Conservation (phyloP, 2,113 vertebrate genomes). For the Mungos mungo region DNA sequence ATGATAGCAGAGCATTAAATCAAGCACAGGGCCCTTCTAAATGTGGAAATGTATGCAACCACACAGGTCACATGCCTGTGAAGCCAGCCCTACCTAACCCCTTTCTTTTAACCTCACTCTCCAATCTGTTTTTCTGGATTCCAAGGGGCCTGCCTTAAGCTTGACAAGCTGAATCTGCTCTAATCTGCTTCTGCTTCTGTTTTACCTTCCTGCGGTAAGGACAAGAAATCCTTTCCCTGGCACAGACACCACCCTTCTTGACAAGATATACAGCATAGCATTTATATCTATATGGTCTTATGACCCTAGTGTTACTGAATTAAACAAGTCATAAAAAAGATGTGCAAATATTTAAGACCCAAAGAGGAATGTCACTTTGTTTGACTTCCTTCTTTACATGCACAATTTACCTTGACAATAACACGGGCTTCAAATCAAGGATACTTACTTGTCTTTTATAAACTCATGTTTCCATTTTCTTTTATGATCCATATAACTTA, state of each 20-base stretch:
- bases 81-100: not conserved
- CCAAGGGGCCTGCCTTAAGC: not conserved
- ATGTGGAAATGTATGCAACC: not conserved
- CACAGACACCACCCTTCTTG: not conserved
- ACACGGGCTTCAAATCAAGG: not conserved
- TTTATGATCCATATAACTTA: not conserved
- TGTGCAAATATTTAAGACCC: not conserved
- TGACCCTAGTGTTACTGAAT: not conserved
- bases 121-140: not conserved
- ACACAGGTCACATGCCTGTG: not conserved
- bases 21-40: not conserved
- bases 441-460: constrained; percentile 34
- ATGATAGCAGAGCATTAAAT: not conserved
- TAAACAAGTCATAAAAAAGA: not conserved
- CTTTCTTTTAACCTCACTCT: not conserved
- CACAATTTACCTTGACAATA: not conserved
- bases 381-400: not conserved
- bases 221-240: not conserved
- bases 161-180: not conserved
- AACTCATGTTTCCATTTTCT: constrained; percentile 2
- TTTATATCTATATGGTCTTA: not conserved
- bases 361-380: not conserved
- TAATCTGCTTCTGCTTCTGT: not conserved
- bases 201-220: not conserved
- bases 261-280: not conserved